Evolutionary conservation across 2,797 vertebrate species (phyloP).

Genomic region (Mormyrus proboscirostris): DNA sequence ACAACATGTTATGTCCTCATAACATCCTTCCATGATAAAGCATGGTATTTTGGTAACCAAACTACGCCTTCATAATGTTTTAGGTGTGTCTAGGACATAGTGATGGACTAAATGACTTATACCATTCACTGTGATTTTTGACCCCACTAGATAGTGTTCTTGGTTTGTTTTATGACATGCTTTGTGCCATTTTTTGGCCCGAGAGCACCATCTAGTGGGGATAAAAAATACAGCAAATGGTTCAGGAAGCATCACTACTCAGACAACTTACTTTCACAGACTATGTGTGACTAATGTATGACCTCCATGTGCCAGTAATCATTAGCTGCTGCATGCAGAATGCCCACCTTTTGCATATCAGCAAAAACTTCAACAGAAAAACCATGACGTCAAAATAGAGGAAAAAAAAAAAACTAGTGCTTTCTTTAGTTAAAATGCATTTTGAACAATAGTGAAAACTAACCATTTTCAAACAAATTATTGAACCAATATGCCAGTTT

Average conservation of each 20-base stretch:
- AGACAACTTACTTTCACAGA: neutral
- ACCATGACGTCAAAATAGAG: too few species aligned
- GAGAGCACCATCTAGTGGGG: too few species aligned
- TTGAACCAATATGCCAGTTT: too few species aligned
- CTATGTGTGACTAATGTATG: neutral
- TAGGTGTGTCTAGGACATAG: neutral
- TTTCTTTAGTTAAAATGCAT: too few species aligned
- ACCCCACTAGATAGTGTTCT: neutral
- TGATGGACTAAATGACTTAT: neutral
- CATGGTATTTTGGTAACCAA: neutral
- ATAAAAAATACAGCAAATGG: neutral
- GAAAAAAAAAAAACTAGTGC: neutral
- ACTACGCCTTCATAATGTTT: neutral
- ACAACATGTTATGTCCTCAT: neutral
- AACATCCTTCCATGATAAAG: neutral
- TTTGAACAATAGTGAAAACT: too few species aligned
- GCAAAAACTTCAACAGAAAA: too few species aligned
- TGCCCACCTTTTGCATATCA: neutral
- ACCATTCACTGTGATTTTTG: neutral
- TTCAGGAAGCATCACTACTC: neutral
- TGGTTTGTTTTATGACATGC: too few species aligned
- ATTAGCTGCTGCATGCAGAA: neutral
- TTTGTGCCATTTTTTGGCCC: neutral
- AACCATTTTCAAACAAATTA: too few species aligned
- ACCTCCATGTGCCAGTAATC: neutral